phyloP scores from a whole-genome alignment of 2,797 vertebrate genomes.

The Thripadectes ignobilis region DNA sequence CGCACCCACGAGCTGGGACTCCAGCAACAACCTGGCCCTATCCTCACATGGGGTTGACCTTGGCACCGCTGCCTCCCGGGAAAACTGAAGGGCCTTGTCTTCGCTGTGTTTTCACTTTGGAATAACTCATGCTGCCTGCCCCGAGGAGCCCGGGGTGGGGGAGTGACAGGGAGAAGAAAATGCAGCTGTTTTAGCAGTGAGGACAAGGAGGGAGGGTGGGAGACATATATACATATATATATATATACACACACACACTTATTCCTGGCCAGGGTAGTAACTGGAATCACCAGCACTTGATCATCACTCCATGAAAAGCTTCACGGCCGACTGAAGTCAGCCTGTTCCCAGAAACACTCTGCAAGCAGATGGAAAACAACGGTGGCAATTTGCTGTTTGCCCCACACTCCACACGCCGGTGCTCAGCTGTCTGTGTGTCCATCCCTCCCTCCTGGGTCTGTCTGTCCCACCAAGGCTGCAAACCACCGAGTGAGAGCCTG shows the following conservation, averaged over 20 bases:
- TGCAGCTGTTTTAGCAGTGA: not conserved
- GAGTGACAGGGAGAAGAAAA: not conserved
- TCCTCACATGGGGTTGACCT: not conserved
- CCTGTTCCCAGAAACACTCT: not conserved
- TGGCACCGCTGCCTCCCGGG: not conserved
- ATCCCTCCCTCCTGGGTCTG: not conserved
- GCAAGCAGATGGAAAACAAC: not conserved
- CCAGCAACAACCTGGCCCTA: not conserved
- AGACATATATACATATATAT: not conserved
- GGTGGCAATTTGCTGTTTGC: not conserved
- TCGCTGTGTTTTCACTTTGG: not conserved
- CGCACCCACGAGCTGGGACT: rapidly evolving
- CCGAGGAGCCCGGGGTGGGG: rapidly evolving
- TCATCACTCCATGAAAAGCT: not conserved
- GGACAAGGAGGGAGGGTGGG: not conserved
- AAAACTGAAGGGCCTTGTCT: conserved; percentile 38
- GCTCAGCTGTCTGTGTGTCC: not conserved
- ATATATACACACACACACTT: not conserved
- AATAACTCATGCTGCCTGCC: not conserved
- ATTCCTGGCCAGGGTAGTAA: not conserved
- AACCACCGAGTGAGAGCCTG: not conserved
- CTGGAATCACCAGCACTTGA: not conserved
- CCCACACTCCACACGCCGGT: not conserved
- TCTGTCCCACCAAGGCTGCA: rapidly evolving
- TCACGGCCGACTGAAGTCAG: not conserved